These are phyloP conservation scores for Zelostemma sp. DNA, from an alignment of 1,140 invertebrate genomes.

Conservation along the genomic window DNA sequence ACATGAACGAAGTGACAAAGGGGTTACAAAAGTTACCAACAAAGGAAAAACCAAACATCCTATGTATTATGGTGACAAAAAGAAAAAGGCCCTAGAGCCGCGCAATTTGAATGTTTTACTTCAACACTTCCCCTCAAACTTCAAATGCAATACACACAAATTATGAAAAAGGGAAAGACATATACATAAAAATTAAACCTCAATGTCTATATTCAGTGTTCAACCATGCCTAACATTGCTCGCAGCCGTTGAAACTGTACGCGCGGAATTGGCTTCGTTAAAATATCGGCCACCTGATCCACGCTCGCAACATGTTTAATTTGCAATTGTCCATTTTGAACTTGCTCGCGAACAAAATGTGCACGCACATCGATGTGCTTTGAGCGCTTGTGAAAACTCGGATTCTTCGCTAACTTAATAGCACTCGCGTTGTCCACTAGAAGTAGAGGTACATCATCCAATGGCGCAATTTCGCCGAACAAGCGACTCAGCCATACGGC, in stretches of 20 bases:
- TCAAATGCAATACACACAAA: too few relatives aligned
- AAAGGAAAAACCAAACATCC: too few relatives aligned
- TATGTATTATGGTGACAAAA: too few relatives aligned
- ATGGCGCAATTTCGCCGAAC: slow-evolving; percentile 17
- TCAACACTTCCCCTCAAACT: too few relatives aligned
- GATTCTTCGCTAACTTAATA: slow-evolving; percentile 59
- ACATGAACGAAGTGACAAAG: too few relatives aligned
- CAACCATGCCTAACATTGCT: background rate
- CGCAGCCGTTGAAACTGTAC: slow-evolving; percentile 23
- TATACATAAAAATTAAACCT: too few relatives aligned
- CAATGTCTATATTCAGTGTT: too few relatives aligned
- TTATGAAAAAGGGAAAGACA: too few relatives aligned
- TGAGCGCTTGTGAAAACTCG: slow-evolving; percentile 47
- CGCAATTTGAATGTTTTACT: too few relatives aligned
- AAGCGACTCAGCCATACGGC: slow-evolving; percentile 51
- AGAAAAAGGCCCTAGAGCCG: too few relatives aligned
- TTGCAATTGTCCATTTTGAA: slow-evolving; percentile 19
- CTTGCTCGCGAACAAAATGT: slow-evolving; percentile 55
- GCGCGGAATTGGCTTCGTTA: slow-evolving; percentile 43
- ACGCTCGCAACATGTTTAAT: slow-evolving; percentile 43
- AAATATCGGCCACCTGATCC: slow-evolving; percentile 44
- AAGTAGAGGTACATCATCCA: slow-evolving; percentile 15
- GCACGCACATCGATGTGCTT: slow-evolving; percentile 60
- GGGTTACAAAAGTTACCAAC: too few relatives aligned
- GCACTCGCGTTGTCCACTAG: slow-evolving; percentile 57